Evolutionary conservation across 1,140 invertebrate genomes (phyloP).

Genomic region (Pseudomyrmex gracilis): DNA sequence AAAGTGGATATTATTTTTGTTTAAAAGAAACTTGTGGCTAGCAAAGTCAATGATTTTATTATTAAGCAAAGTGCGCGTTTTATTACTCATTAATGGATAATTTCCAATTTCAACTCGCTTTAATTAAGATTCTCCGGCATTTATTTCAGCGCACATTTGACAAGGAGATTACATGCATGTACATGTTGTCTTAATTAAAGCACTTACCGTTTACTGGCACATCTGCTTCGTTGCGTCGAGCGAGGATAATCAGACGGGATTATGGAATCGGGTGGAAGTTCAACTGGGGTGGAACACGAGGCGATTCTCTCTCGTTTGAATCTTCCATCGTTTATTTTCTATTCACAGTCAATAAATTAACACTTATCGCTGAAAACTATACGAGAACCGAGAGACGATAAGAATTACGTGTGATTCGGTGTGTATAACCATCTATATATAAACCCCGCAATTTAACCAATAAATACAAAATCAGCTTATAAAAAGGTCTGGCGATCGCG

Average conservation of each 20-base stretch:
- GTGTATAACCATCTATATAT: conserved; percentile 63
- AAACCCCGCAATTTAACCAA: conserved; percentile 80
- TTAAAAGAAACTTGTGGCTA: no score
- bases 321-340: conserved; percentile 79
- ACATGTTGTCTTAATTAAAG: conserved; percentile 43
- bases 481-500: conserved; percentile 73
- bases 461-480: conserved; percentile 83
- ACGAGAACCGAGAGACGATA: conserved; percentile 77
- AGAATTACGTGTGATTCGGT: conserved; percentile 73
- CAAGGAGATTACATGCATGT: conserved; percentile 12
- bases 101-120: not conserved
- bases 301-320: conserved; percentile 43
- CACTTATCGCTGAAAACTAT: conserved; percentile 79
- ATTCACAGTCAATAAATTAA: conserved; percentile 85
- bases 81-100: not conserved
- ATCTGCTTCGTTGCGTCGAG: conserved; percentile 14
- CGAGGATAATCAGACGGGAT: conserved; percentile 34
- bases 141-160: not conserved
- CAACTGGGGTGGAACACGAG: conserved; percentile 8
- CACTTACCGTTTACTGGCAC: conserved; percentile 50
- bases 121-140: conserved; percentile 26
- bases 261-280: conserved; percentile 28
- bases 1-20: no score
- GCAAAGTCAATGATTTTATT: not conserved
- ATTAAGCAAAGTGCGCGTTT: not conserved